Percentiles rank a stretch among this genome's conserved stretches.
Evolutionary conservation across 2,797 vertebrate genomes (phyloP).

Genomic region (Sebastes glaucus): DNA sequence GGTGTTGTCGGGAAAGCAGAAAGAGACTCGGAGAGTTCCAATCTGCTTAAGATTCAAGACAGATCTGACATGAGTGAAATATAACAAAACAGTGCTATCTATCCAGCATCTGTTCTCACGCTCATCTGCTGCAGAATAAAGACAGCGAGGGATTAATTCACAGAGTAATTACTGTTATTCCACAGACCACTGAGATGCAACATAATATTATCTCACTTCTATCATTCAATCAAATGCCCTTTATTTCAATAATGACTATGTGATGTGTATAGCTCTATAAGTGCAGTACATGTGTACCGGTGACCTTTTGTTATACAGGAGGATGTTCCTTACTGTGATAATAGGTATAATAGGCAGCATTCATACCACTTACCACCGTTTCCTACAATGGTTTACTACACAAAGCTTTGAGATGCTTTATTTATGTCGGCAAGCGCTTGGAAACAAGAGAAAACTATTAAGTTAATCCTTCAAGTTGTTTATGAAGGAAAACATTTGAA

Average conservation of each 20-base stretch:
- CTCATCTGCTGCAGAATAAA: not conserved
- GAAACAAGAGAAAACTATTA: not conserved
- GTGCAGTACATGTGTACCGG: not conserved
- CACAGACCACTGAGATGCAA: not conserved
- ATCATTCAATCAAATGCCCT: not conserved
- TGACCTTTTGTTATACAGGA: slow-evolving; percentile 17
- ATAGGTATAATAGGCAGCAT: not conserved
- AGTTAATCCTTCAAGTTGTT: not conserved
- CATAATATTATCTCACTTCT: not conserved
- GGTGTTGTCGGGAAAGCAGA: slow-evolving; percentile 1
- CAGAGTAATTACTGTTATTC: not conserved
- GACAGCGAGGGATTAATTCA: not conserved
- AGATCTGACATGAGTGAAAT: slow-evolving; percentile 21
- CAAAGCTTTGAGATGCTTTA: too few species aligned
- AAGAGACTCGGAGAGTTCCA: slow-evolving; percentile 6
- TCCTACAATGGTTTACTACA: not conserved
- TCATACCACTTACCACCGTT: not conserved
- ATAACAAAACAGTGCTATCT: not conserved
- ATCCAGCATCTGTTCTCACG: slow-evolving; percentile 1
- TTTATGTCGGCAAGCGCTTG: not conserved
- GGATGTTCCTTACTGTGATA: not conserved
- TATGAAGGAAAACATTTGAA: not conserved
- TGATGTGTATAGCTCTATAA: not conserved
- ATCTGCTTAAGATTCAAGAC: slow-evolving; percentile 19
- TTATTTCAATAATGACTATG: slow-evolving; percentile 6